These are phyloP conservation scores for Brachionus calyciflorus DNA, from an alignment of 1,140 invertebrate genomes.

Conservation along the genomic window DNA sequence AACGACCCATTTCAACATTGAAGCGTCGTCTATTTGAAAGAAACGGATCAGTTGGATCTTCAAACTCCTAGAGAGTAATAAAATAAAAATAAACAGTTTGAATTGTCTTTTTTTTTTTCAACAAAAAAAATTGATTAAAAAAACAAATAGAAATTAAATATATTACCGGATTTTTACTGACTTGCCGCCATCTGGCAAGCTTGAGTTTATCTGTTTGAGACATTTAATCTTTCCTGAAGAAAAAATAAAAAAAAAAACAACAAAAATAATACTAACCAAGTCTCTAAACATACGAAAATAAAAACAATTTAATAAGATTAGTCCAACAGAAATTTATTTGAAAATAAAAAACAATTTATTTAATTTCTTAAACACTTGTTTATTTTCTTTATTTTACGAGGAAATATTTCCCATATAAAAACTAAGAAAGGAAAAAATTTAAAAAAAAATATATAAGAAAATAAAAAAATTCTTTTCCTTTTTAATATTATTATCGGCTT, in stretches of 20 bases:
- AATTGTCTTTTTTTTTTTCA: conserved; percentile 13
- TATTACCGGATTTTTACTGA: conserved; percentile 41
- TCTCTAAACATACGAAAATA: neutral
- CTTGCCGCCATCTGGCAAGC: conserved; percentile 44
- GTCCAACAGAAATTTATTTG: neutral
- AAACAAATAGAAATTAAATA: conserved; percentile 30
- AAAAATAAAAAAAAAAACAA: neutral
- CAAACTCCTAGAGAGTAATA: conserved; percentile 12
- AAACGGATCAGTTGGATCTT: conserved; percentile 45
- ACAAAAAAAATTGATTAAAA: conserved; percentile 41
- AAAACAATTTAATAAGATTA: conserved; percentile 39
- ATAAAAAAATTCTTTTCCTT: conserved; percentile 2
- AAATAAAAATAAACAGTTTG: conserved; percentile 27
- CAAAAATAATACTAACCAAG: neutral
- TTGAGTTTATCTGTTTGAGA: conserved; percentile 46
- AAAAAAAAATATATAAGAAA: neutral
- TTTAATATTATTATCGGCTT: too few species aligned
- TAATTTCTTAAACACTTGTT: conserved; percentile 37
- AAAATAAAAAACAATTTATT: neutral
- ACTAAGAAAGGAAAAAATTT: neutral
- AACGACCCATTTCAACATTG: conserved; percentile 14
- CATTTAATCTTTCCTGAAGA: conserved; percentile 25
- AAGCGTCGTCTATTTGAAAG: conserved; percentile 1
- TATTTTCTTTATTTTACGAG: too few species aligned
- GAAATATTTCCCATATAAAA: conserved; percentile 28